phyloP scores from a whole-genome alignment of 2,888 invertebrate species.

The Torymus texanus region DNA sequence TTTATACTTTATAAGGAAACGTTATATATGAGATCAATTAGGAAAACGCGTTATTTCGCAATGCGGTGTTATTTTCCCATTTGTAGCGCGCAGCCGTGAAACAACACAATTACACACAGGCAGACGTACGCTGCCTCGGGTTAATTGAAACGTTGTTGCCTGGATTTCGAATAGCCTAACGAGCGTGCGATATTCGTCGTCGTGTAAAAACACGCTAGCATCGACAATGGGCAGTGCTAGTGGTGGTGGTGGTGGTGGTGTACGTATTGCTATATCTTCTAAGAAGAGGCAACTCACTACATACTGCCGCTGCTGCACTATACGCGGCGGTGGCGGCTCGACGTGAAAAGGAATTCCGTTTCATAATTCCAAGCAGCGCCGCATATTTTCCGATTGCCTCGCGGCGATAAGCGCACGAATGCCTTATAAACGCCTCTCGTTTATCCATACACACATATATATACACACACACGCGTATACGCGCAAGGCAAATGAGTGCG shows the following conservation, averaged over 20 bases:
- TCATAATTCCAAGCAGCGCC: slow-evolving; percentile 13
- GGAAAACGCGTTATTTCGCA: too few species aligned
- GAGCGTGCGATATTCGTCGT: background rate
- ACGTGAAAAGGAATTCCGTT: slow-evolving; percentile 19
- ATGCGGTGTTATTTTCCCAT: too few species aligned
- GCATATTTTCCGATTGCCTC: slow-evolving; percentile 8
- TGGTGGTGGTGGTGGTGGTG: too few species aligned
- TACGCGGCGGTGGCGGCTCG: background rate
- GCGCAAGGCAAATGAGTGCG: slow-evolving; percentile 24
- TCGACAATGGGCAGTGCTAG: too few species aligned
- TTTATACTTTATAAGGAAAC: too few species aligned
- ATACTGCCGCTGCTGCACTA: too few species aligned
- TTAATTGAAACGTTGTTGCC: background rate
- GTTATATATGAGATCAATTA: too few species aligned
- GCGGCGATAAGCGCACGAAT: background rate
- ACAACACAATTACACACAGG: too few species aligned
- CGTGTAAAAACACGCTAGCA: background rate
- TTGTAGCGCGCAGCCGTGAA: too few species aligned
- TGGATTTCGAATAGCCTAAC: background rate
- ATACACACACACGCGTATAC: too few species aligned
- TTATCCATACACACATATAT: background rate
- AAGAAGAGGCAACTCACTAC: background rate
- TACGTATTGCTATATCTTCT: background rate
- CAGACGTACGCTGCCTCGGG: background rate
- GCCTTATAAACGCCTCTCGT: background rate